Conservation (phyloP, 2,888 invertebrate species). For the Piscicola geometra region DNA sequence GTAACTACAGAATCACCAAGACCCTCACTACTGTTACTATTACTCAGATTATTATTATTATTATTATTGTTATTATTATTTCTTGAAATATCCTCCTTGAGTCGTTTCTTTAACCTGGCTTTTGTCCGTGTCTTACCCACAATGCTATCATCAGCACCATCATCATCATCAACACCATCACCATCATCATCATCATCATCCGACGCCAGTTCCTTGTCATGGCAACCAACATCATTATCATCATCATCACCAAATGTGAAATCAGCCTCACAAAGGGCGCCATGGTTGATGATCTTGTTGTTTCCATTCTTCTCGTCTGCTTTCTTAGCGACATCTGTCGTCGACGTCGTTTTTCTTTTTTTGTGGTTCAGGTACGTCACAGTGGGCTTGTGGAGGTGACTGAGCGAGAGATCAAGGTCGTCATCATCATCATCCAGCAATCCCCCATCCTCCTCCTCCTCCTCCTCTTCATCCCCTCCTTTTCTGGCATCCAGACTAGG, state of each 20-base stretch:
- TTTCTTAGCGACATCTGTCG: conserved; percentile 4
- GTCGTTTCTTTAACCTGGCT: not conserved
- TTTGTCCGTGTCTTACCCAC: conserved; percentile 13
- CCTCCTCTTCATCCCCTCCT: not conserved
- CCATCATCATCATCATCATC: conserved; percentile 2
- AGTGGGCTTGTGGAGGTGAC: not conserved
- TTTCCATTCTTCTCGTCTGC: not conserved
- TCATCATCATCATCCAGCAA: not conserved
- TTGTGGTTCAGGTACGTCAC: conserved; percentile 9
- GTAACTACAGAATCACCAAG: too few relatives aligned
- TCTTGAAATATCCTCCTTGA: conserved; percentile 4
- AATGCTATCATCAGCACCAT: not conserved
- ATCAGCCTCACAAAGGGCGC: not conserved
- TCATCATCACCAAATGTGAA: not conserved
- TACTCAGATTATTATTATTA: not conserved
- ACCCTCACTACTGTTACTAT: not conserved
- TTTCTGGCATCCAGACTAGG: too few relatives aligned
- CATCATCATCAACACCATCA: not conserved
- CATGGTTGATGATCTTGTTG: not conserved
- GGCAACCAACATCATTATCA: too few relatives aligned
- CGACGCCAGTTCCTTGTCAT: too few relatives aligned
- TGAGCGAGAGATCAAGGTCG: not conserved
- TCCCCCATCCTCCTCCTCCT: not conserved
- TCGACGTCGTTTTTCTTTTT: not conserved
- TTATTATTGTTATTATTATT: not conserved